A percentile compares a stretch with the other conserved stretches of the same genome.
Conservation (phyloP, 2,888 invertebrate genomes). For the Sinelater perroti region DNA sequence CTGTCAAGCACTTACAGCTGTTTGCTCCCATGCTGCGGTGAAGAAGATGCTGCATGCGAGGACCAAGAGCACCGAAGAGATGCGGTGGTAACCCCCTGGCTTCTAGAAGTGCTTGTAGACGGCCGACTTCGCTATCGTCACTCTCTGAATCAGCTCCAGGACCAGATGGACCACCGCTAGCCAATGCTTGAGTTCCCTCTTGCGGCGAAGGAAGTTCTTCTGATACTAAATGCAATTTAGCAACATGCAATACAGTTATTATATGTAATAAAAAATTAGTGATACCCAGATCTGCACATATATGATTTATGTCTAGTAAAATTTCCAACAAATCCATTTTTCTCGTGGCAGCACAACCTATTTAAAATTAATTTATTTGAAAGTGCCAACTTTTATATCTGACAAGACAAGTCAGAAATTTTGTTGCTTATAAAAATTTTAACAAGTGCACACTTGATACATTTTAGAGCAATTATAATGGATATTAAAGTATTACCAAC, state of each 20-base stretch:
- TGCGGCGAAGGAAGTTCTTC: conserved; percentile 60
- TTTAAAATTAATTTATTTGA: background rate
- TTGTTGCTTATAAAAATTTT: background rate
- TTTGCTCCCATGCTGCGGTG: conserved; percentile 93
- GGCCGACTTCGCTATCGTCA: conserved; percentile 95
- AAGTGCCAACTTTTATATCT: background rate
- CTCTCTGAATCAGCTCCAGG: conserved; percentile 73
- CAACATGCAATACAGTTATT: background rate
- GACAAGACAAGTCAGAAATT: background rate
- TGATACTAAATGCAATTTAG: conserved; percentile 47
- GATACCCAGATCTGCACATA: conserved; percentile 24
- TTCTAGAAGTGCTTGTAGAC: conserved; percentile 92
- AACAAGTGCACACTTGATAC: background rate
- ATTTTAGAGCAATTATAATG: background rate
- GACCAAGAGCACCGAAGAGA: conserved; percentile 93
- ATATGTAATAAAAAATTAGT: conserved; percentile 15
- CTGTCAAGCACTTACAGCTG: conserved; percentile 65
- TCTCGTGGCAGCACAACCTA: background rate
- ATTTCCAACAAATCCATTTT: conserved; percentile 22
- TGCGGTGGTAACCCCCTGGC: conserved; percentile 96
- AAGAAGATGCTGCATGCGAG: conserved; percentile 94
- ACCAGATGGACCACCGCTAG: conserved; percentile 54
- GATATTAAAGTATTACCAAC: background rate
- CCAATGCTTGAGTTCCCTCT: conserved; percentile 57
- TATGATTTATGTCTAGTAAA: conserved; percentile 15